Base-by-base conservation (phyloP, 2,888 invertebrate genomes). In the Tetheella fluctuosa region DNA sequence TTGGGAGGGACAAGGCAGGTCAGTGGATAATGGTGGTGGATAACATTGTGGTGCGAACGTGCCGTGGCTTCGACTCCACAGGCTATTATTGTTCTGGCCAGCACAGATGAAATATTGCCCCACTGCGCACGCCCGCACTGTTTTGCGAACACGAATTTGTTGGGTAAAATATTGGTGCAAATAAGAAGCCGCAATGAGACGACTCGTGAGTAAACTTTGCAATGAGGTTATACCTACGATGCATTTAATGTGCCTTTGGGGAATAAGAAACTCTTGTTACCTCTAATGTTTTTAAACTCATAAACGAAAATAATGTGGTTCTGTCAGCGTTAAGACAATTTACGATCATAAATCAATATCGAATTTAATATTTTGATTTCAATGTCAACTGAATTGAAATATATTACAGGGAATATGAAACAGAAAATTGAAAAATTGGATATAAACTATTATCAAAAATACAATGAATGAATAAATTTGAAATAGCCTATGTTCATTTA, bases 81-180 rank as follows among this genome's bases (percentile, higher is more conserved):
- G 80, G 91, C 92, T 93, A 93, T 93, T 92, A 93, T 91, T 93
- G 92, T 91, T 90, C 91, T 89, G 90, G 89, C 89, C 90, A 89
- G 90, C 89, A 86, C 90, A 83, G 88, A 92, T 92, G 92, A 92
- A 92, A 91, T 92, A 92, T 92, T 89, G 90, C 91, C 85, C 89
- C 88, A 91, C 87, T 89, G 89, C 87, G 89, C 86, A 85, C 87
- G 89, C 88, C 80, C 85, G 86, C 84, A 80, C 86, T 87, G 89
- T 90, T 91, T 88, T 85, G 89, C 86, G 89, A 88, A 87, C 87
- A 76, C 76, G 83, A 89, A 89, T 86, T 88, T 84, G 86, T 84
- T 83, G 84, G 83, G 85, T 86, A 90, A 91, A 91, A 89, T 91
- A 89, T 87, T 83, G 81, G 81, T 79, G 79, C 84, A 85, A 88